Percentiles rank a stretch among this genome's conserved stretches.
These are phyloP conservation scores for Lophotis ruficrista DNA, from an alignment of 2,113 vertebrate species.

Conservation along the genomic window DNA sequence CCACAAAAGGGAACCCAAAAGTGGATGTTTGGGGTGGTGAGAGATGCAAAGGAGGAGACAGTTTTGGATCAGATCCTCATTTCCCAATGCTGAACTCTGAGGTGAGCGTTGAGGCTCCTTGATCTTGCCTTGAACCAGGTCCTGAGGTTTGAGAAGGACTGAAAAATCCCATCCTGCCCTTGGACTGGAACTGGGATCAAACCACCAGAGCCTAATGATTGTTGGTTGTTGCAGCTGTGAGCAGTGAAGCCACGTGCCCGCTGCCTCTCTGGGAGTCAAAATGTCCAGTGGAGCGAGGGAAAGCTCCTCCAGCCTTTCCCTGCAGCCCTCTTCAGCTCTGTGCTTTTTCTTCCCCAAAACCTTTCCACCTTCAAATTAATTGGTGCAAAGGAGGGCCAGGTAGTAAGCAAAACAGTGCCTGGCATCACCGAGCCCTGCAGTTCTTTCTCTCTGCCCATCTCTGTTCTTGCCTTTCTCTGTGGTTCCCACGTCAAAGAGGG, in stretches of 20 bases:
- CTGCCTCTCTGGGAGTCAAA: not conserved
- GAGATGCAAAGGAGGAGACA: not conserved
- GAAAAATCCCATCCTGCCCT: not conserved
- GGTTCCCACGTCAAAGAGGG: not conserved
- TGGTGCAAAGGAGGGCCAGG: not conserved
- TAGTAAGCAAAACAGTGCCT: not conserved
- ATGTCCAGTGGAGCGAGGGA: not conserved
- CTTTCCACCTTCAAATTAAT: not conserved
- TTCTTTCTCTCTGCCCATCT: not conserved
- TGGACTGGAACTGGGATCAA: not conserved
- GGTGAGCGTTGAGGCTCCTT: not conserved
- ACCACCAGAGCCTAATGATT: not conserved
- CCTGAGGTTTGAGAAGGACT: not conserved
- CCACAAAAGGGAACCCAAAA: not conserved
- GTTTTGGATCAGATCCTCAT: not conserved
- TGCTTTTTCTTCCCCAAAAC: not conserved
- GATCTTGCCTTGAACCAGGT: not conserved
- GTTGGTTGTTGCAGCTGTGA: not conserved
- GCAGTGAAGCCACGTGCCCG: accelerated
- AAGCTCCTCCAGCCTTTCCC: not conserved
- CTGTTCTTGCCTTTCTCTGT: not conserved
- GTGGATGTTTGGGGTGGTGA: not conserved
- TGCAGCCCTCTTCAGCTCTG: not conserved
- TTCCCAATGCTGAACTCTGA: not conserved
- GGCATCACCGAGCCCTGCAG: not conserved